phyloP scores from a whole-genome alignment of 2,888 invertebrate genomes.

The Nymphalis polychloros region DNA sequence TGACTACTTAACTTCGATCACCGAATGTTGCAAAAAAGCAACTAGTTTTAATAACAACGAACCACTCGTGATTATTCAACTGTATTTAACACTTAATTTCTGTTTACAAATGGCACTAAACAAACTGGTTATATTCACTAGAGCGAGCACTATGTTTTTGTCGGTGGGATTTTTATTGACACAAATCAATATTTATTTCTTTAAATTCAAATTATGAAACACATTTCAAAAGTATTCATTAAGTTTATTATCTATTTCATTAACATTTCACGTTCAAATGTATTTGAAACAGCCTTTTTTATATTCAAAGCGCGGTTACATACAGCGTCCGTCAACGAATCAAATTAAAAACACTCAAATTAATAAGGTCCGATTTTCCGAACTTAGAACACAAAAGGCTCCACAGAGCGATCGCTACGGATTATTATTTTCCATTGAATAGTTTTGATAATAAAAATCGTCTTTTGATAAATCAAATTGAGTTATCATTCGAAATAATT shows the following conservation, averaged over 20 bases:
- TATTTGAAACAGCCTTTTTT: background rate
- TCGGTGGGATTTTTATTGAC: conserved; percentile 4
- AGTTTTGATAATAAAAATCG: background rate
- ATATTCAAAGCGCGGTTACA: background rate
- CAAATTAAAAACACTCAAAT: background rate
- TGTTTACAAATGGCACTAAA: conserved; percentile 23
- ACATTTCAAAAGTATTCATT: conserved; percentile 27
- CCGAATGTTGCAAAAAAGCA: too few relatives aligned
- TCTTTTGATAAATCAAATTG: conserved; percentile 45
- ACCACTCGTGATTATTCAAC: background rate
- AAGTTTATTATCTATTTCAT: background rate
- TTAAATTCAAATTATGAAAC: conserved; percentile 15
- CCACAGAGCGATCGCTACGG: background rate
- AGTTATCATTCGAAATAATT: conserved; percentile 73
- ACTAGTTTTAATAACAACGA: background rate
- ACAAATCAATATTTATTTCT: conserved; percentile 6
- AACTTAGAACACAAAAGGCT: background rate
- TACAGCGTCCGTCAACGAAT: background rate
- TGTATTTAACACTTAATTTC: conserved; percentile 3
- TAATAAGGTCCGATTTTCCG: conserved; percentile 15
- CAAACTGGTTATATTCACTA: conserved; percentile 18
- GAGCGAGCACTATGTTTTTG: conserved; percentile 5
- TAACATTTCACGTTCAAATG: background rate
- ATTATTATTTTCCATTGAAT: background rate
- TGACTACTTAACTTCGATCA: conserved; percentile 4